Evolutionary conservation across 2,113 vertebrate genomes (phyloP).

Genomic region (Panthera uncia): DNA sequence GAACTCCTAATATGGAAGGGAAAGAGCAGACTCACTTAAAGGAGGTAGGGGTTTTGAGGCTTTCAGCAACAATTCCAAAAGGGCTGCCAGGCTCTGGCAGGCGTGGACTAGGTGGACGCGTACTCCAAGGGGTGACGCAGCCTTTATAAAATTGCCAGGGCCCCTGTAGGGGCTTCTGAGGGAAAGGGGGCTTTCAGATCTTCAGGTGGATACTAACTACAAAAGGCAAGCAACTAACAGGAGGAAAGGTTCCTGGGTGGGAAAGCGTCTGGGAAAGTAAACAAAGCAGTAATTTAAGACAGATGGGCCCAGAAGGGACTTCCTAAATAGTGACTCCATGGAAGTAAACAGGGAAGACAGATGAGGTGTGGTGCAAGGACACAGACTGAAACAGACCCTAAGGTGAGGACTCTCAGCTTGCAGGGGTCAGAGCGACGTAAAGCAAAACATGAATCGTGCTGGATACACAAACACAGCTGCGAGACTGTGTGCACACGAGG

Average conservation of each 20-base stretch:
- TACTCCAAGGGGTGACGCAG: too few relatives aligned
- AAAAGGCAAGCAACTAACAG: neutral
- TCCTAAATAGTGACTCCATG: neutral
- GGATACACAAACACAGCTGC: neutral
- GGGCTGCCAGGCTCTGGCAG: neutral
- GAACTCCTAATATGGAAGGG: neutral
- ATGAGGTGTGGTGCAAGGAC: neutral
- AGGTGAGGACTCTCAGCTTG: neutral
- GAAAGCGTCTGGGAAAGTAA: neutral
- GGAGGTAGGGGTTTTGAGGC: neutral
- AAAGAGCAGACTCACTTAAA: neutral
- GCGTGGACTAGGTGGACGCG: neutral
- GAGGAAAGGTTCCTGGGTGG: neutral
- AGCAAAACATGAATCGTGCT: neutral
- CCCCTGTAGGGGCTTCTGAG: neutral
- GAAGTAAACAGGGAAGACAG: neutral
- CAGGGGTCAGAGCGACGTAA: neutral
- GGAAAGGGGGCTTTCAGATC: neutral
- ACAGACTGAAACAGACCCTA: neutral
- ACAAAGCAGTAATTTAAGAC: constrained; percentile 33
- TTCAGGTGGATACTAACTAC: neutral
- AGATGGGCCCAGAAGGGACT: constrained; percentile 9
- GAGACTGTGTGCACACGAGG: fast-evolving
- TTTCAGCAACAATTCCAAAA: neutral
- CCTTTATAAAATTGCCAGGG: neutral